These are phyloP conservation scores for Ceriagrion tenellum DNA, from an alignment of 2,888 invertebrate genomes.

Conservation along the genomic window DNA sequence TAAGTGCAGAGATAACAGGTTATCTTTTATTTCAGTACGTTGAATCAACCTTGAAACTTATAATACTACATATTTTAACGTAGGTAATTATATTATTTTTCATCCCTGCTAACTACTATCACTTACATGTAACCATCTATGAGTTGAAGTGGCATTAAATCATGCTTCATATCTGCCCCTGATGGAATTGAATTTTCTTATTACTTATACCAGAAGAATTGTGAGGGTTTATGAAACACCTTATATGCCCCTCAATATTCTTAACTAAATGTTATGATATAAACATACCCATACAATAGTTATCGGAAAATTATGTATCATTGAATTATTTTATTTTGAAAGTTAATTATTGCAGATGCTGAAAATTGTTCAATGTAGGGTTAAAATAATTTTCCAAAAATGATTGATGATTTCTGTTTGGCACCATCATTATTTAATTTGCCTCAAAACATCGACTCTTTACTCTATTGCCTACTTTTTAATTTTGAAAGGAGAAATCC, in stretches of 20 bases:
- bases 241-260: neutral
- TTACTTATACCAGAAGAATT: neutral
- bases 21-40: neutral
- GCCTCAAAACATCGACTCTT: neutral
- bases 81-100: neutral
- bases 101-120: conserved; percentile 1
- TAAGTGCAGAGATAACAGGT: neutral
- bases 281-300: neutral
- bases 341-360: neutral
- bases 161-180: neutral
- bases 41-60: conserved; percentile 28
- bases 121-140: neutral
- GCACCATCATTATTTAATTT: neutral
- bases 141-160: neutral
- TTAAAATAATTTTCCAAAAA: neutral
- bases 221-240: neutral
- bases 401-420: neutral
- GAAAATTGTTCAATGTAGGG: neutral
- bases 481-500: neutral
- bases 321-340: neutral
- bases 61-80: neutral
- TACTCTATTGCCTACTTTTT: neutral
- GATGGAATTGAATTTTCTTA: neutral
- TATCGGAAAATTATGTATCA: neutral
- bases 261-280: neutral